phyloP scores from a whole-genome alignment of 2,113 vertebrate species.

The Sinocyclocheilus rhinocerous region DNA sequence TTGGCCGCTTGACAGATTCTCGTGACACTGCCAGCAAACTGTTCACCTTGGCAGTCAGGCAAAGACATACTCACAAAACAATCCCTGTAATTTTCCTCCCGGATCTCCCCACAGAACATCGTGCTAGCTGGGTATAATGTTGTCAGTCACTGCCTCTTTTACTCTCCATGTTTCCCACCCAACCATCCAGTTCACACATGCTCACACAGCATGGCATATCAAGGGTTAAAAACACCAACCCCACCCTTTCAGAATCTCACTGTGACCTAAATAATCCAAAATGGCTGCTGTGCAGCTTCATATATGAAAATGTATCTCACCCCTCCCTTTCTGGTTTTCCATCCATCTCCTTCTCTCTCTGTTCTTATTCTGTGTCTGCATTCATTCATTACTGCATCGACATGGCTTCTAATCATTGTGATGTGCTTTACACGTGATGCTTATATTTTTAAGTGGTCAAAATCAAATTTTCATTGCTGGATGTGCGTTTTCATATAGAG shows the following conservation, averaged over 20 bases:
- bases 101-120: neutral
- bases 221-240: slow-evolving; percentile 32
- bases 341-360: neutral
- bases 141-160: neutral
- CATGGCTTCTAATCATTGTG: neutral
- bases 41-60: slow-evolving; percentile 29
- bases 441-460: neutral
- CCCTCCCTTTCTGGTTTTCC: neutral
- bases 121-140: neutral
- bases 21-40: neutral
- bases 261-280: slow-evolving; percentile 62
- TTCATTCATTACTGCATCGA: neutral
- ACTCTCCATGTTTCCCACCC: neutral
- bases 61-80: neutral
- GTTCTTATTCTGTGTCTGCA: neutral
- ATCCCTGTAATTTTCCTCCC: neutral
- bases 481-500: neutral
- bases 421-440: neutral
- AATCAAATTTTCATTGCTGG: neutral
- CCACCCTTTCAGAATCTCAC: slow-evolving; percentile 48
- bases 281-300: slow-evolving; percentile 44
- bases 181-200: neutral
- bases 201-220: neutral
- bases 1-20: neutral
- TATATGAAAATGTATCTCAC: slow-evolving; percentile 12